Conservation (phyloP, 2,113 vertebrate genomes). For the human (Homo sapiens) region GRCh38 chr15:72195001-72195500, state of each 20-base stretch:
- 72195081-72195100: constrained; percentile 63
- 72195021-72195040: constrained; percentile 25
- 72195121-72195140: constrained; percentile 60
- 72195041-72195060: not conserved
- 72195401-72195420: not conserved
- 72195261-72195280: not conserved
- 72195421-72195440: constrained; percentile 26
- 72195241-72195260: not conserved
- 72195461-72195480: not conserved
- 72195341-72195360: not conserved
- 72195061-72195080: constrained; percentile 71
- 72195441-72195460: not conserved
- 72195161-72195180: constrained; percentile 55
- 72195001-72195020: constrained; percentile 57
- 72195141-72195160: constrained; percentile 73
- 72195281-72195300: not conserved
- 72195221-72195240: not conserved
- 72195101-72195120: constrained; percentile 9
- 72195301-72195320: not conserved
- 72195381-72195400: constrained; percentile 24
- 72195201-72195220: not conserved
- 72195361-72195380: not conserved
- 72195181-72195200: constrained; percentile 25
- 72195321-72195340: not conserved
- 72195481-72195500: not conserved